Evolutionary conservation across 2,797 vertebrate genomes (phyloP).

Genomic region (Esox lucius): DNA sequence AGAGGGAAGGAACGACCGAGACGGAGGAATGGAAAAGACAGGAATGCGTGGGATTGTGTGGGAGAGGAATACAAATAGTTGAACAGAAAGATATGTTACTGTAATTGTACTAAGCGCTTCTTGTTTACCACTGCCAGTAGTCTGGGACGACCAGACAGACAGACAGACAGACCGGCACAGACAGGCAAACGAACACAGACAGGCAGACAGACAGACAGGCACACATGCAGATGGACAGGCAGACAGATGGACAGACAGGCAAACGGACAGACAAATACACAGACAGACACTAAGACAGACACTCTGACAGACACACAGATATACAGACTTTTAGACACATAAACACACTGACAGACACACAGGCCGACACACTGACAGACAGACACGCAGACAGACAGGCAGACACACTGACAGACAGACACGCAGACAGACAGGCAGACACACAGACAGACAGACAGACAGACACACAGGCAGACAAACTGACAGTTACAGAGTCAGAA

Average conservation of each 20-base stretch:
- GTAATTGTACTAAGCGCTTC: constrained; percentile 47
- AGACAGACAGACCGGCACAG: neutral
- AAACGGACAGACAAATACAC: too few species aligned
- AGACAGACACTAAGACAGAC: too few species aligned
- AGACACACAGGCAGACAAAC: neutral
- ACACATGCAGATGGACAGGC: too few species aligned
- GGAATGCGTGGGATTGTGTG: neutral
- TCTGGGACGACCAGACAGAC: neutral
- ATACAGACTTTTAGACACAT: neutral
- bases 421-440: neutral
- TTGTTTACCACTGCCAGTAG: neutral
- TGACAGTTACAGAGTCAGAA: constrained; percentile 42
- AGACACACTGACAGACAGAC: too few species aligned
- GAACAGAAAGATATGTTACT: constrained; percentile 46
- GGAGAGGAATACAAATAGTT: constrained; percentile 3
- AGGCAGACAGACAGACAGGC: too few species aligned
- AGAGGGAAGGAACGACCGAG: neutral
- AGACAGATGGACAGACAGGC: too few species aligned
- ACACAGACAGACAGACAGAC: neutral
- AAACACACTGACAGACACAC: too few species aligned
- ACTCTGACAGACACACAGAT: neutral
- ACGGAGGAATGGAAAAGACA: neutral
- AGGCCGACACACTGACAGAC: neutral
- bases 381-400: neutral
- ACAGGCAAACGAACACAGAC: too few species aligned